Evolutionary conservation across 2,113 vertebrate genomes (phyloP).

Genomic region (Grammomys surdaster): DNA sequence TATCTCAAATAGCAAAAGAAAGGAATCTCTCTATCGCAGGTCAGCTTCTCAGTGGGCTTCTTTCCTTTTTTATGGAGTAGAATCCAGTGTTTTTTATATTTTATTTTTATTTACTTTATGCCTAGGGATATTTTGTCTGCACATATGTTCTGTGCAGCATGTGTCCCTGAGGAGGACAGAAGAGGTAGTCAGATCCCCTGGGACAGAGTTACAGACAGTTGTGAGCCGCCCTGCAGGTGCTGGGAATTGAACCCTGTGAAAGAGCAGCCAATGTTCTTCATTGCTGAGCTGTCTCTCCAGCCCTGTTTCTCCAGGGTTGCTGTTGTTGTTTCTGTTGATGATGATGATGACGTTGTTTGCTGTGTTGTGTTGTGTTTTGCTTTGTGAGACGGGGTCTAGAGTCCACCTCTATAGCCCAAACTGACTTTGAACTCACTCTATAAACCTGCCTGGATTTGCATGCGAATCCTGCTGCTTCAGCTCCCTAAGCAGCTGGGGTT

Average conservation of each 20-base stretch:
- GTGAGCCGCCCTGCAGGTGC: not conserved
- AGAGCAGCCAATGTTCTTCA: not conserved
- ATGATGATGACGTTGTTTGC: not conserved
- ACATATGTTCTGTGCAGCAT: not conserved
- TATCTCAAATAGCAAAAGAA: not conserved
- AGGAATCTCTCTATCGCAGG: not conserved
- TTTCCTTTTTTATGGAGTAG: not conserved
- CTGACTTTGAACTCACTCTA: not conserved
- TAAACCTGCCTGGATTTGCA: not conserved
- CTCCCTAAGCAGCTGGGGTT: not conserved
- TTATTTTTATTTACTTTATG: not conserved
- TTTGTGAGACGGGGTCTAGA: not conserved
- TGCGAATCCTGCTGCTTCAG: not conserved
- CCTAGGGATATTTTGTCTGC: not conserved
- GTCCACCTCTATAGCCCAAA: not conserved
- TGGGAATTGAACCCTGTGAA: not conserved
- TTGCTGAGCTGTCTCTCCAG: not conserved
- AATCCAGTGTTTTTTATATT: not conserved
- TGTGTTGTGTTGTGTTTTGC: not conserved
- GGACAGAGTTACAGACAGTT: not conserved
- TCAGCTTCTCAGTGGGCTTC: constrained; percentile 4
- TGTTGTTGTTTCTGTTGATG: not conserved
- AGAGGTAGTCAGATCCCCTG: not conserved
- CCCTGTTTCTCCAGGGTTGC: not conserved
- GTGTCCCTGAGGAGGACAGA: not conserved